Conservation (phyloP, 2,797 vertebrate genomes). For the Hephaestus fuliginosus region DNA sequence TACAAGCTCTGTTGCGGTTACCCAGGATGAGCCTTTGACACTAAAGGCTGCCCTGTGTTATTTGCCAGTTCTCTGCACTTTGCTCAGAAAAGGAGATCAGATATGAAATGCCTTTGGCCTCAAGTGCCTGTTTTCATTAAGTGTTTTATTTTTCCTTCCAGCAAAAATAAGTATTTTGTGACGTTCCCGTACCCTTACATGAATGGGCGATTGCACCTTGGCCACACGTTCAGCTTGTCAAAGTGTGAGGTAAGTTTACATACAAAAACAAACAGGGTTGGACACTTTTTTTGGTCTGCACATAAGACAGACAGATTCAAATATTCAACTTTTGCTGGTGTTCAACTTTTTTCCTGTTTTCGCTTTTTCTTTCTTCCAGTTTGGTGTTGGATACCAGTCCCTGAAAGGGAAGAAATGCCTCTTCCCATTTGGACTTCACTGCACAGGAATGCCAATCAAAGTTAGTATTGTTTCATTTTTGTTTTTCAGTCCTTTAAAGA, state of each 20-base stretch:
- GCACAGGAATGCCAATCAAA: constrained; percentile 99
- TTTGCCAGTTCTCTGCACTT: fast-evolving
- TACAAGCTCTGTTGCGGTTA: not conserved
- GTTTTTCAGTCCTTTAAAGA: not conserved
- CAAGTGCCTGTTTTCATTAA: constrained; percentile 4
- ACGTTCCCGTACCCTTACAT: constrained; percentile 99
- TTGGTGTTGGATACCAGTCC: constrained; percentile 92
- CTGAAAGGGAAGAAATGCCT: constrained; percentile 94
- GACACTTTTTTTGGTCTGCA: not conserved
- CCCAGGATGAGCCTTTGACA: not conserved
- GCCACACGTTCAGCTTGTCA: constrained; percentile 96
- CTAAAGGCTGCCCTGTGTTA: not conserved
- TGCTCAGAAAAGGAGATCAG: fast-evolving
- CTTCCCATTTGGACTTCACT: constrained; percentile 97
- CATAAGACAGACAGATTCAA: not conserved
- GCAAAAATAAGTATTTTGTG: constrained; percentile 93
- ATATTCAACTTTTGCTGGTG: not conserved
- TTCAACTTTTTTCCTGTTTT: constrained; percentile 31
- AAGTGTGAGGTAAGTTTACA: constrained; percentile 94
- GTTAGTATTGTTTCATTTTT: constrained; percentile 78
- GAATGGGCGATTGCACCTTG: constrained; percentile 97
- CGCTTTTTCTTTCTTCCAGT: constrained; percentile 80
- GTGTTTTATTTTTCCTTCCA: constrained; percentile 60
- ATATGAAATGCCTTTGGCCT: not conserved
- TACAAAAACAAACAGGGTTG: not conserved